Conservation (phyloP, 2,888 invertebrate species). For the Troglohyphantes excavatus region DNA sequence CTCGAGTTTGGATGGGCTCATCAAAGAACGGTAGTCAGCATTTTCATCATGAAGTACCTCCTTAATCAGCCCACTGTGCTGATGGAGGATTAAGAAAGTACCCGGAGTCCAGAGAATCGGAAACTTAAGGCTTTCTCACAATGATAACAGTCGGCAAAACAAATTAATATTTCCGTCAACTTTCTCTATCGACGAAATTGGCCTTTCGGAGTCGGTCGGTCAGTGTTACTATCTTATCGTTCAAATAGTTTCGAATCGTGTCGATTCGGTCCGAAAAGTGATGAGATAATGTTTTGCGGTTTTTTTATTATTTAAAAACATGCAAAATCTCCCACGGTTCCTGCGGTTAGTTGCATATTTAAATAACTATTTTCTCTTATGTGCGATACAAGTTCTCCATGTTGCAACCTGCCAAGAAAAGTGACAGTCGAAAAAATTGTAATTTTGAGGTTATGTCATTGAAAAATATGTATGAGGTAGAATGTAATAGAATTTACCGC, state of each 20-base stretch:
- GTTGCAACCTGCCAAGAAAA: no score
- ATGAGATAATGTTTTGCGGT: not conserved
- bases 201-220: slow-evolving; percentile 14
- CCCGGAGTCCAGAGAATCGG: slow-evolving; percentile 68
- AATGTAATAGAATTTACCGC: no score
- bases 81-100: slow-evolving; percentile 14
- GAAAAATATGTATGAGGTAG: no score
- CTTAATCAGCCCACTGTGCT: slow-evolving; percentile 38
- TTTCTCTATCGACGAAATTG: slow-evolving; percentile 64
- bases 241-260: slow-evolving; percentile 59
- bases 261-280: slow-evolving; percentile 45
- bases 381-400: no score
- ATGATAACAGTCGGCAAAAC: slow-evolving; percentile 73
- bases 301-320: not conserved
- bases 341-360: no score
- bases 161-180: slow-evolving; percentile 77
- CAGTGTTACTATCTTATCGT: slow-evolving; percentile 52
- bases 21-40: slow-evolving; percentile 35
- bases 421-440: no score
- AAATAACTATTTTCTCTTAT: no score
- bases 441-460: no score
- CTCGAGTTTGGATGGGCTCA: no score
- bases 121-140: slow-evolving; percentile 70
- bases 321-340: no score
- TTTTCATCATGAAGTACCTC: slow-evolving; percentile 35